phyloP scores from a whole-genome alignment of 1,140 invertebrate genomes.

The Ceratosolen solmsi region DNA sequence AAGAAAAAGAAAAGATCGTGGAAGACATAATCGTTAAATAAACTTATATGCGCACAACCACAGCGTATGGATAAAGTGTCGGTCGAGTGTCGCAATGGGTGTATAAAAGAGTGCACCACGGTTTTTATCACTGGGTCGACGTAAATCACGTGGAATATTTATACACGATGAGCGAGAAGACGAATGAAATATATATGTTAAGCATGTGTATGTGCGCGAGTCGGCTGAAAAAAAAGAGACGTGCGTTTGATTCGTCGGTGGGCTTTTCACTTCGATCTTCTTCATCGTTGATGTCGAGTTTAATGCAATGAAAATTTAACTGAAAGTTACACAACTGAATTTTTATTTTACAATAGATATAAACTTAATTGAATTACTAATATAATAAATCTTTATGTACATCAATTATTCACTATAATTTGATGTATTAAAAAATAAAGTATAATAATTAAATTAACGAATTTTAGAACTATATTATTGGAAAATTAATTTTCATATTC shows the following conservation, averaged over 20 bases:
- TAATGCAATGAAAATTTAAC: not conserved
- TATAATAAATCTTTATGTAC: too few relatives aligned
- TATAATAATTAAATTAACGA: not conserved
- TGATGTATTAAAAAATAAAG: too few relatives aligned
- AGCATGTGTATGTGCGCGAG: not conserved
- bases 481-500: not conserved
- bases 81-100: not conserved
- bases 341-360: too few relatives aligned
- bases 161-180: not conserved
- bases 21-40: not conserved
- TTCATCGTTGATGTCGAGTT: not conserved
- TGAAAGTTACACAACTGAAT: not conserved
- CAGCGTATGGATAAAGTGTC: not conserved
- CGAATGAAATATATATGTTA: constrained; percentile 15
- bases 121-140: constrained; percentile 23
- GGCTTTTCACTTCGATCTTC: not conserved
- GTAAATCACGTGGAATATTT: constrained; percentile 51
- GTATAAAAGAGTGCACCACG: constrained; percentile 18
- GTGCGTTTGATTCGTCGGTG: constrained; percentile 23
- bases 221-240: not conserved
- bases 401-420: too few relatives aligned
- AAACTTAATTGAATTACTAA: too few relatives aligned
- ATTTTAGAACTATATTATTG: not conserved
- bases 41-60: not conserved
- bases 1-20: not conserved